These are phyloP conservation scores for Netelia fuscicornis DNA, from an alignment of 2,888 invertebrate species.

Conservation along the genomic window DNA sequence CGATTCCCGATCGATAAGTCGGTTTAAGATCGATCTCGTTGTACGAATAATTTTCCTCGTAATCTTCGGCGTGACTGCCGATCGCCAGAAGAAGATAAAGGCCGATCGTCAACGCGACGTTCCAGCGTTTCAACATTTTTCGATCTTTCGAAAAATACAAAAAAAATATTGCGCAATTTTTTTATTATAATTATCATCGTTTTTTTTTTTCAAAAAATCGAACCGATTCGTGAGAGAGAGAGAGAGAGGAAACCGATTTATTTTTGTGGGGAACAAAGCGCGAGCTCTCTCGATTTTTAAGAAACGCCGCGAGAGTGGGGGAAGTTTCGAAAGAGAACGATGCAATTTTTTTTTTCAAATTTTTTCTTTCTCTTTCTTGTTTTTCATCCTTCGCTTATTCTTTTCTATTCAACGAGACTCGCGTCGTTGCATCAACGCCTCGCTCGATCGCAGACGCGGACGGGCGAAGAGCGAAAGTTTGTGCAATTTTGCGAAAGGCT, in stretches of 20 bases:
- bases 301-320: background rate
- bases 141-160: background rate
- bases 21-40: slow-evolving; percentile 52
- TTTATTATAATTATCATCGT: background rate
- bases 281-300: background rate
- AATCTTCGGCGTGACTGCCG: background rate
- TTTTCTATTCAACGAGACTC: background rate
- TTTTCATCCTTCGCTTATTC: background rate
- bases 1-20: slow-evolving; percentile 62
- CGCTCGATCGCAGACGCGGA: background rate
- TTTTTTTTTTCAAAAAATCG: background rate
- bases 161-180: background rate
- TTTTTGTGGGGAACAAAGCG: background rate
- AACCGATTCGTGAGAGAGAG: background rate
- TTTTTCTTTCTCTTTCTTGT: background rate
- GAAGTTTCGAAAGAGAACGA: background rate
- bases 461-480: too few relatives aligned
- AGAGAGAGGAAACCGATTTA: background rate
- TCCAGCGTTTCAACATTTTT: background rate
- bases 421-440: background rate
- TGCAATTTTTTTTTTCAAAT: background rate
- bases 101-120: background rate
- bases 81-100: background rate
- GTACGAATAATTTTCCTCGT: slow-evolving; percentile 32
- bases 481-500: too few relatives aligned